A percentile compares a stretch with the other conserved stretches of the same genome.
Evolutionary conservation across 2,888 invertebrate species (phyloP).

Genomic region (Heliconius ismenius): DNA sequence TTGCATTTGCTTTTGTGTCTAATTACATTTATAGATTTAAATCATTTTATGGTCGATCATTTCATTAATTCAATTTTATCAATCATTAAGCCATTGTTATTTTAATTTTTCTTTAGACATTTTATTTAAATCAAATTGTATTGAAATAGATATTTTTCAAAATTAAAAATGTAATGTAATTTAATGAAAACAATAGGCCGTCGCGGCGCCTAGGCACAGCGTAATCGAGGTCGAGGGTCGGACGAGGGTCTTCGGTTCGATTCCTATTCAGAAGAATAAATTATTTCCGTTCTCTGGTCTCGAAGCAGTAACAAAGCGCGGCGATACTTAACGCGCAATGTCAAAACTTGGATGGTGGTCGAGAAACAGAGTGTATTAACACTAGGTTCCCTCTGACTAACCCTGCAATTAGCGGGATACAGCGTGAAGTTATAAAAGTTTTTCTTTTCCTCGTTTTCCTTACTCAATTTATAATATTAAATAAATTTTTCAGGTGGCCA

Average conservation of each 20-base stretch:
- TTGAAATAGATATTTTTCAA: neutral
- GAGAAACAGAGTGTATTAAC: neutral
- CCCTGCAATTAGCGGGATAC: neutral
- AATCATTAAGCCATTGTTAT: neutral
- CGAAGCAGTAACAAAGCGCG: neutral
- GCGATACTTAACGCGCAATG: neutral
- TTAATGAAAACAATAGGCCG: neutral
- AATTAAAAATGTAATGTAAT: neutral
- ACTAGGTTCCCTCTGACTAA: neutral
- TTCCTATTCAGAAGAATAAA: neutral
- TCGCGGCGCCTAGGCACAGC: neutral
- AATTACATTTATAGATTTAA: neutral
- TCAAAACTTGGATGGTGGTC: neutral
- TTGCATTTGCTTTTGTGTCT: neutral
- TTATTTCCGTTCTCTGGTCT: neutral
- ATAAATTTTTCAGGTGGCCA: slow-evolving; percentile 81
- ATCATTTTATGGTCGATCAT: neutral
- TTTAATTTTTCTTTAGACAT: neutral
- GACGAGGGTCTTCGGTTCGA: too few relatives aligned
- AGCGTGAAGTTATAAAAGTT: neutral
- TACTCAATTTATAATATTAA: neutral
- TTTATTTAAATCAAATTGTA: neutral
- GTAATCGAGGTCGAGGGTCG: too few relatives aligned
- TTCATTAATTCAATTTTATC: slow-evolving; percentile 9
- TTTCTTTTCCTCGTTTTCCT: too few relatives aligned